Base-by-base conservation (phyloP, 2,888 invertebrate genomes). In the Epinotia demarniana region DNA sequence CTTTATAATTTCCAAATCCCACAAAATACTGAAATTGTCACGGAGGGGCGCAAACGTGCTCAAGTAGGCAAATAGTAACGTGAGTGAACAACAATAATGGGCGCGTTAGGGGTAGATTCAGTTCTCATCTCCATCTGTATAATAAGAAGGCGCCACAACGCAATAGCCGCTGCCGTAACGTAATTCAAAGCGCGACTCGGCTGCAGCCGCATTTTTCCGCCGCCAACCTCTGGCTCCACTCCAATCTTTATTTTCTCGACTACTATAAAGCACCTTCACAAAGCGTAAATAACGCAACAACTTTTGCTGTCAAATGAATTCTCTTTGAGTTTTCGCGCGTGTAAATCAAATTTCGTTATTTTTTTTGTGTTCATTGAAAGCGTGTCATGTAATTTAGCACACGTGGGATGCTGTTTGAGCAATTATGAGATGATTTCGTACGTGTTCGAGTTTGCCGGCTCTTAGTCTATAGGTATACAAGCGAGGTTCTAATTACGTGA, bases 221-320 rank as follows among this genome's bases (percentile, higher is more conserved):
- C 77, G 72, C 78, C 77, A 76, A 66, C 81, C 81, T 79, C 86
- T 90, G 90, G 90, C 90, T 79, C 81, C 80, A 79, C 81, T 89
- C 90, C 90, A 90, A 89, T 84, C 84, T 86, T 88, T 88, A 89
- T 87, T 88, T 87, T 85, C 82, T 82, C 82, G 79, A 79, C 82
- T 81, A 72, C 78, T 77, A 79, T 80, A 79, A 79, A 79, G 76
- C 79, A 76, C 79, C 85, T 86, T 83, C 83, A 78, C 79, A 76
- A 79, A 83, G 80, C 86, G 82, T 88, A 87, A 86, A 87, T 88
- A 89, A 86, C 84, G 81, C 77, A 84, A 83, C 84, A 85, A 85
- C 83, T 84, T 81, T 84, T 78, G 79, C 86, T 83, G 83, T 84
- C 85, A 86, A 87, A 86, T 83, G 81, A 84, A 85, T 85, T 84